Percentiles rank a stretch among this genome's conserved stretches.
These are phyloP conservation scores for Euzophera pinguis DNA, from an alignment of 2,888 invertebrate genomes.

Conservation along the genomic window DNA sequence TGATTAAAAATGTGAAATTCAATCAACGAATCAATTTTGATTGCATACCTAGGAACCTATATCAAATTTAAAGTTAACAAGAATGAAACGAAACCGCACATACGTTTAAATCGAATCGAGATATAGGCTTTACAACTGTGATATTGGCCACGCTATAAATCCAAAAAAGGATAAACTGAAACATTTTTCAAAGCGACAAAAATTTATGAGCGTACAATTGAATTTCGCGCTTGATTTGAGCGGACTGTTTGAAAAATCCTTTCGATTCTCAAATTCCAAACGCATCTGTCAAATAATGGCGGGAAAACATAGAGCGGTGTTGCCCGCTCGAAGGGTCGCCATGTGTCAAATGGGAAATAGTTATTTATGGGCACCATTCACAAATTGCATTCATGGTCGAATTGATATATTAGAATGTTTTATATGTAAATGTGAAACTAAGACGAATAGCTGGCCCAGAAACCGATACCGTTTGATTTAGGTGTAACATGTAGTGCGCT, in stretches of 20 bases:
- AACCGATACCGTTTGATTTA: slow-evolving; percentile 67
- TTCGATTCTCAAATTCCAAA: slow-evolving; percentile 61
- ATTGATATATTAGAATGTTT: slow-evolving; percentile 78
- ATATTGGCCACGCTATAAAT: slow-evolving; percentile 7
- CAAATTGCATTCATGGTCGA: slow-evolving; percentile 76
- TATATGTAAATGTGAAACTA: slow-evolving; percentile 73
- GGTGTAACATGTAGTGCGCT: slow-evolving; percentile 23
- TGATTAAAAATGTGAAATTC: no score
- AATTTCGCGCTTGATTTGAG: slow-evolving; percentile 77
- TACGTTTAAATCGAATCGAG: neutral
- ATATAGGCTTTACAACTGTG: neutral
- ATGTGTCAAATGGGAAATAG: slow-evolving; percentile 75
- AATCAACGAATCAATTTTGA: no score
- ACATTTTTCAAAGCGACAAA: slow-evolving; percentile 61
- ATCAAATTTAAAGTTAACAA: no score
- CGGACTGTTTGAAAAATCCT: slow-evolving; percentile 64
- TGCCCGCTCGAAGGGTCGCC: slow-evolving; percentile 64
- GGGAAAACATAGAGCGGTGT: slow-evolving; percentile 61
- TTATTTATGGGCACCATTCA: slow-evolving; percentile 76
- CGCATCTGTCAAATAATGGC: slow-evolving; percentile 73
- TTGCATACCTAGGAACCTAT: no score
- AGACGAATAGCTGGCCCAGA: slow-evolving; percentile 70
- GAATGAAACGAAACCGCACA: neutral
- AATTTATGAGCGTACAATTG: slow-evolving; percentile 72
- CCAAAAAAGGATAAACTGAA: slow-evolving; percentile 18